Evolutionary conservation across 2,797 vertebrate genomes (phyloP).

Genomic region (Tarsius wallacei): DNA sequence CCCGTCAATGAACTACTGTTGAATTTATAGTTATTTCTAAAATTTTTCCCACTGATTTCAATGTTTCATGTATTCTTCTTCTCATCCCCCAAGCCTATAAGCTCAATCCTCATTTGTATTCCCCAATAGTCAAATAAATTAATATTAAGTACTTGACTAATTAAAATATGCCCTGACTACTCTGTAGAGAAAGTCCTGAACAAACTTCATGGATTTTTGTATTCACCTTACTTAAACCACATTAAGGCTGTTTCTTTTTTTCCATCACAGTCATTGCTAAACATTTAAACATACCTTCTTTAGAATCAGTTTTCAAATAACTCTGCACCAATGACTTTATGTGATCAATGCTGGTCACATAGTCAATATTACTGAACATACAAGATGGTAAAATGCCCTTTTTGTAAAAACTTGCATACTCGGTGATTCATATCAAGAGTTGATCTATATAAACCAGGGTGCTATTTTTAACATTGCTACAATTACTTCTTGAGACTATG

Average conservation of each 20-base stretch:
- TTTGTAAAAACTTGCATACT: constrained; percentile 15
- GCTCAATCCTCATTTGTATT: neutral
- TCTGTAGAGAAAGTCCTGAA: constrained; percentile 7
- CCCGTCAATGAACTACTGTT: neutral
- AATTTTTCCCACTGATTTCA: constrained; percentile 4
- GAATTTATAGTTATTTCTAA: constrained; percentile 51
- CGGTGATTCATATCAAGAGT: constrained; percentile 43
- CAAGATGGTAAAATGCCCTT: constrained; percentile 29
- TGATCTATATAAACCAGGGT: neutral
- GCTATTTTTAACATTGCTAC: constrained; percentile 67
- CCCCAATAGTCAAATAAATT: constrained; percentile 44
- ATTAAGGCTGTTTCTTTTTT: constrained; percentile 50
- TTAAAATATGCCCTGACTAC: constrained; percentile 13
- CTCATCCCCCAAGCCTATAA: neutral
- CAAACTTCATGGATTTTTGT: constrained; percentile 62
- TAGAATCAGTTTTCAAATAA: constrained; percentile 69
- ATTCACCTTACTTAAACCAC: constrained; percentile 48
- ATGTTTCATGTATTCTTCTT: neutral
- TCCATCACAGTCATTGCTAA: neutral
- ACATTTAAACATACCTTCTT: constrained; percentile 31
- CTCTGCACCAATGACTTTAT: neutral
- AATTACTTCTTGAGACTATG: constrained; percentile 68
- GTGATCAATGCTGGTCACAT: constrained; percentile 22
- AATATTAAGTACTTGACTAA: constrained; percentile 40
- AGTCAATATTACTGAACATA: constrained; percentile 42